Evolutionary conservation across 2,797 vertebrate species (phyloP).

Genomic region (Peromyscus eremicus): DNA sequence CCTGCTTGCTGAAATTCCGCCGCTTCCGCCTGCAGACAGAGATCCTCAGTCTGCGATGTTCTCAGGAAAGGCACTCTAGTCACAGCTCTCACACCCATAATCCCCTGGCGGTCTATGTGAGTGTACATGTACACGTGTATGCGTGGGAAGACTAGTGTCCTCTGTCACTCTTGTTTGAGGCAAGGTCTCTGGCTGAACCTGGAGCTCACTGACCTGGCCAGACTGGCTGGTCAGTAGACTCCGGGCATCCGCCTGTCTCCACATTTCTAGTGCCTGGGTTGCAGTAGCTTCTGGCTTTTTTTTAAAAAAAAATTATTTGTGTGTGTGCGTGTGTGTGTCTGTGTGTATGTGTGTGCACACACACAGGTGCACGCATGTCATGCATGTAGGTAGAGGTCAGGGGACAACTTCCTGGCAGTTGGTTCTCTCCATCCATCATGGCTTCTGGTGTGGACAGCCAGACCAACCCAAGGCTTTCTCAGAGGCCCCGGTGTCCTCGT

Average conservation of each 20-base stretch:
- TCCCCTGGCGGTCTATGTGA: background rate
- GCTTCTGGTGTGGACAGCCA: background rate
- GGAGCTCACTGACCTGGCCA: background rate
- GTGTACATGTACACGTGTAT: no score
- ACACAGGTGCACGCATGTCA: background rate
- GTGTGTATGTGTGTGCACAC: background rate
- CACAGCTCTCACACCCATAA: background rate
- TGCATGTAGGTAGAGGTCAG: background rate
- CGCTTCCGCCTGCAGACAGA: slow-evolving; percentile 2
- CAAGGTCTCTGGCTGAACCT: background rate
- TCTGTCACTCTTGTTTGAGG: background rate
- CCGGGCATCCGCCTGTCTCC: background rate
- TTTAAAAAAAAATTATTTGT: background rate
- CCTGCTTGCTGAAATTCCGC: slow-evolving; percentile 92
- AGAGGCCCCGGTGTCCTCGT: background rate
- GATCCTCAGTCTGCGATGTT: background rate
- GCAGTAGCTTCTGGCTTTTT: background rate
- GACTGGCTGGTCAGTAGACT: no score
- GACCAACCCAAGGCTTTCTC: background rate
- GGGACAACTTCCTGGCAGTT: background rate
- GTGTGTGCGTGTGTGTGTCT: background rate
- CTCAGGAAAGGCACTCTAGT: no score
- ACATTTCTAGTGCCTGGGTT: background rate
- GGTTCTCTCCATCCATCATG: background rate
- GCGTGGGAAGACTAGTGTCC: background rate